phyloP scores from a whole-genome alignment of 2,888 invertebrate species.

The Limenitis camilla region DNA sequence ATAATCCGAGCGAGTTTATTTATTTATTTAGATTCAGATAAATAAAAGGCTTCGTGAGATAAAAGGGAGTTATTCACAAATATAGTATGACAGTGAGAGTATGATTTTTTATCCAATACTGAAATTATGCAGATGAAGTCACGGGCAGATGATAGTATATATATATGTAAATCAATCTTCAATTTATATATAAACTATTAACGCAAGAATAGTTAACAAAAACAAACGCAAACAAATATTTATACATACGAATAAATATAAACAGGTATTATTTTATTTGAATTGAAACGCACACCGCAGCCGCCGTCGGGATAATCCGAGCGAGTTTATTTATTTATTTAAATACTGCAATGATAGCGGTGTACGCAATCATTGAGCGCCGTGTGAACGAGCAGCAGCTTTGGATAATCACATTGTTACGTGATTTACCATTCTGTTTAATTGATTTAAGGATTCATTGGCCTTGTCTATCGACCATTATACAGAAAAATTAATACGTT shows the following conservation, averaged over 20 bases:
- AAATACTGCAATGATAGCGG: not conserved
- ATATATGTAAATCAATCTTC: too few relatives aligned
- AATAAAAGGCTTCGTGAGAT: too few relatives aligned
- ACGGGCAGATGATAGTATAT: too few relatives aligned
- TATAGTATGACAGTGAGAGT: too few relatives aligned
- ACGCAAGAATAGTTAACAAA: too few relatives aligned
- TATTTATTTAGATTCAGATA: constrained; percentile 11
- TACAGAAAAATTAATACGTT: too few relatives aligned
- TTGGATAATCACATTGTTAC: constrained; percentile 11
- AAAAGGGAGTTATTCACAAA: too few relatives aligned
- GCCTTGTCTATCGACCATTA: too few relatives aligned
- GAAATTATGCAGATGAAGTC: too few relatives aligned
- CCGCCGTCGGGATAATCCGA: not conserved
- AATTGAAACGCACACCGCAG: constrained; percentile 12
- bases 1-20: constrained; percentile 13
- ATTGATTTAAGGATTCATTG: too few relatives aligned
- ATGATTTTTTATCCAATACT: too few relatives aligned
- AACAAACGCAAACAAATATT: not conserved
- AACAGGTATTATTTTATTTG: constrained; percentile 15
- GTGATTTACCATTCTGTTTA: constrained; percentile 4
- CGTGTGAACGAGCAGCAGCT: constrained; percentile 16
- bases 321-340: constrained; percentile 16
- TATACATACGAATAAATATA: not conserved
- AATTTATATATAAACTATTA: too few relatives aligned
- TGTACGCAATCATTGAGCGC: constrained; percentile 27